These are phyloP conservation scores for Cistogaster globosa DNA, from an alignment of 2,888 invertebrate species.

Conservation along the genomic window DNA sequence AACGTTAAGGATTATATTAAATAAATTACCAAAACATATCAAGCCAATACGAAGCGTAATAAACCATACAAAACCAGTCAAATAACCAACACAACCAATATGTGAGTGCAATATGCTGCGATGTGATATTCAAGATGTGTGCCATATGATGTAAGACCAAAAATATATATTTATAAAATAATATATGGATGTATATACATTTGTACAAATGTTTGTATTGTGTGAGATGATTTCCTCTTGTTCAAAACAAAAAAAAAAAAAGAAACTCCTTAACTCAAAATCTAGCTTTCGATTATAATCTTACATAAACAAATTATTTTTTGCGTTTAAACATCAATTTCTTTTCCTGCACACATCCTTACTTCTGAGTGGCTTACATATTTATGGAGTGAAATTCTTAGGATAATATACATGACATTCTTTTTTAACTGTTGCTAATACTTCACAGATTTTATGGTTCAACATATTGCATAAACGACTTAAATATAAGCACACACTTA, in stretches of 20 bases:
- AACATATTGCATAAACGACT: conserved; percentile 58
- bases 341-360: not conserved
- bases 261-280: conserved; percentile 19
- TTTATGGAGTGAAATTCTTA: not conserved
- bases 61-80: conserved; percentile 35
- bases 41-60: conserved; percentile 44
- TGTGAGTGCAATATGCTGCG: conserved; percentile 38
- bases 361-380: not conserved
- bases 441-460: conserved; percentile 44
- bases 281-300: conserved; percentile 1
- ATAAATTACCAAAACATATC: conserved; percentile 55
- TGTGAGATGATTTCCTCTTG: not conserved
- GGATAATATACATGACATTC: conserved; percentile 11
- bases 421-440: conserved; percentile 62
- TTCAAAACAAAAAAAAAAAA: not conserved
- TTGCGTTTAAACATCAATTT: conserved; percentile 11
- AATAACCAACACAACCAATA: conserved; percentile 48
- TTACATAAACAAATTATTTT: conserved; percentile 38
- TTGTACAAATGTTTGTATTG: not conserved
- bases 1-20: conserved; percentile 70
- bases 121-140: conserved; percentile 32
- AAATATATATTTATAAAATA: not conserved
- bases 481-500: not conserved
- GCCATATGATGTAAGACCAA: conserved; percentile 29
- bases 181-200: not conserved